A percentile compares a stretch with the other conserved stretches of the same genome.
phyloP scores from a whole-genome alignment of 2,797 vertebrate genomes.

The Cebuella pygmaea region DNA sequence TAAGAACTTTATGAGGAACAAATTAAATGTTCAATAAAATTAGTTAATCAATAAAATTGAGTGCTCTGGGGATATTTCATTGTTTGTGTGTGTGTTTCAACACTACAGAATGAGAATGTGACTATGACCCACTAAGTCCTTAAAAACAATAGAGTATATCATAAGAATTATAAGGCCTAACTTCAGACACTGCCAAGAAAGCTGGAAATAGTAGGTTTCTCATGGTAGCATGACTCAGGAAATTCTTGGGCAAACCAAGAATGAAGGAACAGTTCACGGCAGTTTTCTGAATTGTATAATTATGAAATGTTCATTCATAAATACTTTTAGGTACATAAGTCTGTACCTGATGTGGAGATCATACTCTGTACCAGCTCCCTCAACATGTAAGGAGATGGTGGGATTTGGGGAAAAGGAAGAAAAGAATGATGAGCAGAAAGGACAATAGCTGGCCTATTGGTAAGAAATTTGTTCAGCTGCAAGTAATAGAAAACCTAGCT shows the following conservation, averaged over 20 bases:
- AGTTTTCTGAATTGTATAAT: background rate
- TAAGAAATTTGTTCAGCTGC: background rate
- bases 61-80: background rate
- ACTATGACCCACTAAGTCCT: background rate
- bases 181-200: background rate
- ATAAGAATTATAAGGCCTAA: background rate
- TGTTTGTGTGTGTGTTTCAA: background rate
- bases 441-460: background rate
- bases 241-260: background rate
- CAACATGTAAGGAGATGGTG: background rate
- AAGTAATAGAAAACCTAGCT: background rate
- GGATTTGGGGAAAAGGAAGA: background rate
- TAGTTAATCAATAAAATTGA: background rate
- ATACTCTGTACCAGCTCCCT: background rate
- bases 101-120: background rate
- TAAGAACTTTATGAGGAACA: conserved; percentile 17
- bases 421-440: background rate
- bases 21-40: conserved; percentile 1
- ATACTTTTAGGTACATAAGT: background rate
- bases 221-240: background rate
- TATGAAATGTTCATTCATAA: background rate
- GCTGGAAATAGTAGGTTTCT: background rate
- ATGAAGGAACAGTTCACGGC: background rate
- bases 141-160: background rate
- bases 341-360: background rate